Base-by-base conservation (phyloP, 2,113 vertebrate genomes). In the Gorilla gorilla region DNA sequence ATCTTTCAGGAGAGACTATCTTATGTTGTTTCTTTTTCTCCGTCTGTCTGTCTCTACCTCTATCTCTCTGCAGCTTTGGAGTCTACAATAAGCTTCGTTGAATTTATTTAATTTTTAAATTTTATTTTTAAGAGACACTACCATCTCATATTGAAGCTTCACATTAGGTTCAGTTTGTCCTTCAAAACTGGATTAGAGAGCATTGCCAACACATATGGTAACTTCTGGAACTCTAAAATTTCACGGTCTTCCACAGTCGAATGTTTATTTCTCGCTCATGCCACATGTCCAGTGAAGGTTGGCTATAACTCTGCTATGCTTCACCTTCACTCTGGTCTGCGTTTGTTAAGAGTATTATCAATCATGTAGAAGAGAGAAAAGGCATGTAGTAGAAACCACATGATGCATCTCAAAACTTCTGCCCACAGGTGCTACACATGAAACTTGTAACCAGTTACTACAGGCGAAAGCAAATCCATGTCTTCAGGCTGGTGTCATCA, bases 131-230 rank as follows among this genome's bases (percentile, higher is more conserved):
- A 25, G 55, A 85, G 18, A 25, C 13, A 72, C 10, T 89, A 52
- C 9, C 66, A 72, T 95, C 20, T 75, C 43, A 76, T 66, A 87
- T 83, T 95, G 48, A 96, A 22, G 23, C 64, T 94, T 22, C 52
- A 86, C 18, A 32, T 70, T 94, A 91, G 27, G 82, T 96, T 95
- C 95, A 90, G 8, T 86, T 97, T 92, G 48, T 79, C 82, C 88
- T 97, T 96, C 87, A 96, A 88, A 95, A 96, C 73, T 89, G 16
- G 45, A 88, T 93, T 93, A 81, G 30, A 93, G 61, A 93, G 57
- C 61, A 35, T 75, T 94, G 68, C 79, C 93, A 95, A 88, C 91
- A 73, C 91, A 93, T 91, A 98, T 93, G 83, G 72, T 85, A 89
- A 90, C 78, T 94, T 64, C 73, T 93, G 64, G 4, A 75, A 82